Evolutionary conservation across 2,113 vertebrate genomes (phyloP).

Genomic region (Falcunculus frontatus): DNA sequence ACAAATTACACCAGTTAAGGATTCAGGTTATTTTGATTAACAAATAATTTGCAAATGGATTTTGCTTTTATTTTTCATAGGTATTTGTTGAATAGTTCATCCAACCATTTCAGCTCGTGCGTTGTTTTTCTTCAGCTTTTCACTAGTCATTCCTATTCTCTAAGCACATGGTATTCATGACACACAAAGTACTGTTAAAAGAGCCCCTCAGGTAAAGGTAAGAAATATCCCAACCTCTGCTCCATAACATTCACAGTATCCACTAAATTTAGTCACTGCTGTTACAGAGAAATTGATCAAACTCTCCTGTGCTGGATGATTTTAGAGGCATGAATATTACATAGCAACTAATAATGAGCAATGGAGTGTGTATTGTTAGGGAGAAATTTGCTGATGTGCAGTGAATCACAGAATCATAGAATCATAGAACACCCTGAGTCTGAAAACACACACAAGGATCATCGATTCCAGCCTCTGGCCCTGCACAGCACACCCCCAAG

Average conservation of each 20-base stretch:
- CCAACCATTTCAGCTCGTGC: not conserved
- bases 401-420: not conserved
- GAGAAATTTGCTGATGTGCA: slow-evolving; percentile 18
- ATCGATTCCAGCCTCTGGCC: not conserved
- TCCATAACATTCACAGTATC: not conserved
- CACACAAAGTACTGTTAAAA: not conserved
- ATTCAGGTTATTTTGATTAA: slow-evolving; percentile 31
- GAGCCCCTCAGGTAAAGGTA: slow-evolving; percentile 5
- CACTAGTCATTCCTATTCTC: not conserved
- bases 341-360: slow-evolving; percentile 36
- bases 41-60: slow-evolving; percentile 40
- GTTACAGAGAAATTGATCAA: slow-evolving; percentile 13
- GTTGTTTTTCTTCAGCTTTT: slow-evolving; percentile 10
- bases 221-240: not conserved
- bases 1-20: slow-evolving; percentile 33
- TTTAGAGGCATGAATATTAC: slow-evolving; percentile 20
- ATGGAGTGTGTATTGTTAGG: not conserved
- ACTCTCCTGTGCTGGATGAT: not conserved
- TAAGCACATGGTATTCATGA: not conserved
- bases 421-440: not conserved
- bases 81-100: not conserved
- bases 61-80: slow-evolving; percentile 31
- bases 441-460: not conserved
- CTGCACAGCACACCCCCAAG: not conserved
- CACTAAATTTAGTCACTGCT: slow-evolving; percentile 11